phyloP scores from a whole-genome alignment of 1,140 invertebrate genomes.

The Drosophila ogumai region DNA sequence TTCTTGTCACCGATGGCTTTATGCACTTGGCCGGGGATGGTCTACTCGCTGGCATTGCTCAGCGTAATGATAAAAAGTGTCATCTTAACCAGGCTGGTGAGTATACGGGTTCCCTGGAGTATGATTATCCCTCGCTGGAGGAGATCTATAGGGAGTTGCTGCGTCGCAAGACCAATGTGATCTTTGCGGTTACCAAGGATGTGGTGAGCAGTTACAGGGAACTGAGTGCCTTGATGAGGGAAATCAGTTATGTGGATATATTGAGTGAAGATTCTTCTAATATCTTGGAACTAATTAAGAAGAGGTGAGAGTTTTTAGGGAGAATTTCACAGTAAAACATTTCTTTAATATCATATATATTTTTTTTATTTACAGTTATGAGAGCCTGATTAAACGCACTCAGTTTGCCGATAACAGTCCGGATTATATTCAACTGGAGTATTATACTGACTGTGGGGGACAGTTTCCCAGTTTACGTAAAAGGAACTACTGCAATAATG shows the following conservation, averaged over 20 bases:
- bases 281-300: conserved; percentile 87
- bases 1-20: conserved; percentile 88
- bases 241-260: conserved; percentile 87
- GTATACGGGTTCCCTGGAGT: conserved; percentile 86
- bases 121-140: conserved; percentile 88
- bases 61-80: conserved; percentile 86
- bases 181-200: conserved; percentile 87
- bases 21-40: conserved; percentile 89
- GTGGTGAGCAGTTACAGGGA: conserved; percentile 86
- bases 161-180: conserved; percentile 87
- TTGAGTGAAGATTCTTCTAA: conserved; percentile 87
- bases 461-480: conserved; percentile 71
- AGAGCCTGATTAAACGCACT: conserved; percentile 86
- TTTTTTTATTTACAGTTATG: conserved; percentile 75
- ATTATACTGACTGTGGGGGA: conserved; percentile 87
- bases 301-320: conserved; percentile 71
- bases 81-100: conserved; percentile 86
- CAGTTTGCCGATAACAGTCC: conserved; percentile 86
- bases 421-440: conserved; percentile 86
- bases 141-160: conserved; percentile 87
- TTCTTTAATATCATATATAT: not conserved
- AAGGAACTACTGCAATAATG: conserved; percentile 86
- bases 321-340: not conserved
- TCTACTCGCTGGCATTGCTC: conserved; percentile 85
- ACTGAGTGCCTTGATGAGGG: conserved; percentile 85